A percentile compares a stretch with the other conserved stretches of the same genome.
phyloP scores from a whole-genome alignment of 92 coral and sea anemone species.

The Zoanthus gigantus region DNA sequence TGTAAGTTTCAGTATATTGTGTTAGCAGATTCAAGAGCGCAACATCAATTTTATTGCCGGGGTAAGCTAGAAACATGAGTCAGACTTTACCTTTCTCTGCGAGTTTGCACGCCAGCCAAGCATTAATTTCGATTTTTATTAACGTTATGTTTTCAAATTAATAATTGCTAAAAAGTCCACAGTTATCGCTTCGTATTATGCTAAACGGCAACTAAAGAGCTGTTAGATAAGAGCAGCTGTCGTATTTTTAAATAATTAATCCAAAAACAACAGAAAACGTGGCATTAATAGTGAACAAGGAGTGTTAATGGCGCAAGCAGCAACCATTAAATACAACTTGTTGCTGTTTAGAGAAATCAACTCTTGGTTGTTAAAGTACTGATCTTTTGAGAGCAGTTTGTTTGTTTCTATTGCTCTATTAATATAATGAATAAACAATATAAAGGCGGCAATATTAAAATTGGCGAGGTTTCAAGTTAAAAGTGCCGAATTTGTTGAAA shows the following conservation, averaged over 20 bases:
- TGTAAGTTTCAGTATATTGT: not conserved
- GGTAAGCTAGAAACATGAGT: not conserved
- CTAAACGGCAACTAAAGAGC: constrained; percentile 5
- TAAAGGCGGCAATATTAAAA: not conserved
- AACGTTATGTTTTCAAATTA: not conserved
- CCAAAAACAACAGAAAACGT: constrained; percentile 7
- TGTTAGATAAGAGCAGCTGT: not conserved
- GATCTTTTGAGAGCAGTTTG: constrained; percentile 11
- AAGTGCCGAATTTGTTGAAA: not conserved
- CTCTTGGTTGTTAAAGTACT: not conserved
- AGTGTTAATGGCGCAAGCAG: not conserved
- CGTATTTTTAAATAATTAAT: constrained; percentile 25
- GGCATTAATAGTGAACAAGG: constrained; percentile 36
- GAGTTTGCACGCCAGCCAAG: not conserved
- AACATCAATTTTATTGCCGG: not conserved
- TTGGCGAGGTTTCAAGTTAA: not conserved
- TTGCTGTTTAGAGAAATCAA: constrained; percentile 25
- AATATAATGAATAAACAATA: not conserved
- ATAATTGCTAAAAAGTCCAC: not conserved
- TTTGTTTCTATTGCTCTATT: not conserved
- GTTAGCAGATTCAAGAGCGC: not conserved
- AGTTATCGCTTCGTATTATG: not conserved
- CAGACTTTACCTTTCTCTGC: not conserved
- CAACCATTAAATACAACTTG: constrained; percentile 9
- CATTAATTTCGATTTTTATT: not conserved